Percentiles rank a stretch among this genome's conserved stretches.
phyloP scores from a whole-genome alignment of 2,113 vertebrate genomes.

The Aegithalos caudatus region DNA sequence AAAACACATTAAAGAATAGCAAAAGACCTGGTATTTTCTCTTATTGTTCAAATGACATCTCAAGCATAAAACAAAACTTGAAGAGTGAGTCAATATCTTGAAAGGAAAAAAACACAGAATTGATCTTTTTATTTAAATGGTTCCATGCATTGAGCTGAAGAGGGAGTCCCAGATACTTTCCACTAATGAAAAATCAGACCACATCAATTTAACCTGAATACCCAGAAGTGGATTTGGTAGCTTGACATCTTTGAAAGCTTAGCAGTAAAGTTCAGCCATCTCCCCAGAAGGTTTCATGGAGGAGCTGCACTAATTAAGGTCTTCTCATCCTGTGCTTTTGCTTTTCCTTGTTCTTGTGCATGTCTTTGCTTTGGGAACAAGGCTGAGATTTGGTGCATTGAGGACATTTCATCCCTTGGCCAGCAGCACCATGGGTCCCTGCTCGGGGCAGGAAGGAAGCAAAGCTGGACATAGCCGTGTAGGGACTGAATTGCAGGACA shows the following conservation, averaged over 20 bases:
- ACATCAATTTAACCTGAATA: neutral
- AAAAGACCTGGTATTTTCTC: neutral
- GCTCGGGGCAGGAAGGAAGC: accelerated
- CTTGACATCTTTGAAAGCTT: neutral
- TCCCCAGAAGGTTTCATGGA: neutral
- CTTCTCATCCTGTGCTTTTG: neutral
- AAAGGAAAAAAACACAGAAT: neutral
- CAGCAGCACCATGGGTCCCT: neutral
- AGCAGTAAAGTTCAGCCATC: neutral
- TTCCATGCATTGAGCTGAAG: neutral
- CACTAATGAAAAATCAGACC: neutral
- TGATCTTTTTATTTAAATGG: neutral
- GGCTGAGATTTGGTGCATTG: neutral
- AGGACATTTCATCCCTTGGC: neutral
- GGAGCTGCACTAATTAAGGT: neutral
- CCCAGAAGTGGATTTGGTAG: neutral
- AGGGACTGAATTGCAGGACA: neutral
- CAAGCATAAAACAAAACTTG: neutral
- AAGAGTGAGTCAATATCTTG: neutral
- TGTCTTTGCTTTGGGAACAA: neutral
- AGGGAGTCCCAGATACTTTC: neutral
- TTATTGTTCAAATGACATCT: neutral
- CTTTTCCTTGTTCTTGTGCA: neutral
- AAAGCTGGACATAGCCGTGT: neutral
- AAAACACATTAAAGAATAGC: neutral